Evolutionary conservation across 2,888 invertebrate genomes (phyloP).

Genomic region (Hoplodrina blanda): DNA sequence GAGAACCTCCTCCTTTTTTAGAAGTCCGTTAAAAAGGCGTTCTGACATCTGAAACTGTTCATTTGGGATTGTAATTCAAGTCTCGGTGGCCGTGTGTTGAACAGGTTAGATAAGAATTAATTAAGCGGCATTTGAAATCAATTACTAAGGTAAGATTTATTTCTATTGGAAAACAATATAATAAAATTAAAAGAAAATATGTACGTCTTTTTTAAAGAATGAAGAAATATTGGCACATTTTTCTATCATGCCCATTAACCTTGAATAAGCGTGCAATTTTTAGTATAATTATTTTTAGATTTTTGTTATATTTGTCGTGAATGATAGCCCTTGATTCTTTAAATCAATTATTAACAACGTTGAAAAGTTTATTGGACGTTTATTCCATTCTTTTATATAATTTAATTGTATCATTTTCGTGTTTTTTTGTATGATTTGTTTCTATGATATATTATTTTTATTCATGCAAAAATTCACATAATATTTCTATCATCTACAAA

Average conservation of each 20-base stretch:
- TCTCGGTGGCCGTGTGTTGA: constrained; percentile 57
- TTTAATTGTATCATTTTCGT: neutral
- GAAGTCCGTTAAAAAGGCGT: too few species aligned
- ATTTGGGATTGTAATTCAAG: constrained; percentile 62
- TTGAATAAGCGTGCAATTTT: constrained; percentile 67
- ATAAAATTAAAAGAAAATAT: neutral
- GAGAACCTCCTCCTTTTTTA: too few species aligned
- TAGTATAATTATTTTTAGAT: constrained; percentile 50
- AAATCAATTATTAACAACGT: neutral
- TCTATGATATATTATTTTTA: neutral
- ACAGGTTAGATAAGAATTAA: constrained; percentile 57
- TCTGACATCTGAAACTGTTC: constrained; percentile 60
- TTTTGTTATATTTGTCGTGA: neutral
- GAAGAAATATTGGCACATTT: constrained; percentile 64
- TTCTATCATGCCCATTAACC: constrained; percentile 63
- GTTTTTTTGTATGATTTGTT: neutral
- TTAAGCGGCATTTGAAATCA: constrained; percentile 52
- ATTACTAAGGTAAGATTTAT: constrained; percentile 58
- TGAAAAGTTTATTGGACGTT: neutral
- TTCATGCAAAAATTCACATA: neutral
- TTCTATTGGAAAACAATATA: constrained; percentile 16
- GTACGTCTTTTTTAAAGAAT: constrained; percentile 15
- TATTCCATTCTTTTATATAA: neutral
- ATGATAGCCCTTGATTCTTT: neutral
- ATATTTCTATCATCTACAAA: neutral